Conservation (phyloP, 2,888 invertebrate species). For the Anoplius nigerrimus region DNA sequence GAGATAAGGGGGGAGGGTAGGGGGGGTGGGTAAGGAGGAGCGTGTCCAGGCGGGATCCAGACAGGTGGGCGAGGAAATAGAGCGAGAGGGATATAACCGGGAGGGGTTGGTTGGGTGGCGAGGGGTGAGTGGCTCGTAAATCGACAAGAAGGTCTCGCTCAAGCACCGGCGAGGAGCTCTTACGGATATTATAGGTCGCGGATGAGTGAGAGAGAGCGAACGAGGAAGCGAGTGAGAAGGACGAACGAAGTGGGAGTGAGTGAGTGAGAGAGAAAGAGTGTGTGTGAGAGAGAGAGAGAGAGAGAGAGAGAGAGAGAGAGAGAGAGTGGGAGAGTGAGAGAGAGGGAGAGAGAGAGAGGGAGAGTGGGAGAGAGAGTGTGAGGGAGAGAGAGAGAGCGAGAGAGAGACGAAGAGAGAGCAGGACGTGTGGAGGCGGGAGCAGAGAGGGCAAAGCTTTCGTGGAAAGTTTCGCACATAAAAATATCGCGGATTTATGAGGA, state of each 20-base stretch:
- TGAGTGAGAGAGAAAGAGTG: background rate
- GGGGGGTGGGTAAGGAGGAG: conserved; percentile 4
- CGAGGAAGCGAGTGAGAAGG: background rate
- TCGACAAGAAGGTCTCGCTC: conserved; percentile 41
- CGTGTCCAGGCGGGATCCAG: background rate
- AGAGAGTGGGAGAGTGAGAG: background rate
- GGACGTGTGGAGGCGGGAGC: background rate
- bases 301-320: background rate
- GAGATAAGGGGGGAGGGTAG: conserved; percentile 35
- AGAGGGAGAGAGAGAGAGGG: background rate
- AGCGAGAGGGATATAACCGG: conserved; percentile 38
- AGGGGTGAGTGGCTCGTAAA: conserved; percentile 45
- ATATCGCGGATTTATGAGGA: conserved; percentile 66
- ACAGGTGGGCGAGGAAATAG: background rate
- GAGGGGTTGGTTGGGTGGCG: conserved; percentile 24
- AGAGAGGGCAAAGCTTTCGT: conserved; percentile 16
- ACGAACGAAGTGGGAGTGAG: background rate
- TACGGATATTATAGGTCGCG: conserved; percentile 56
- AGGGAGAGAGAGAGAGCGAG: background rate
- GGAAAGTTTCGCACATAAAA: conserved; percentile 66
- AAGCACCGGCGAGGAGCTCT: conserved; percentile 40
- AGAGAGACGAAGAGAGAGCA: background rate
- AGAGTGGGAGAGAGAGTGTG: background rate
- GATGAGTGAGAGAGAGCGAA: conserved; percentile 22
- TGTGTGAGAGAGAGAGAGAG: background rate